Conservation (phyloP, 2,113 vertebrate genomes). For the Ciconia boyciana region DNA sequence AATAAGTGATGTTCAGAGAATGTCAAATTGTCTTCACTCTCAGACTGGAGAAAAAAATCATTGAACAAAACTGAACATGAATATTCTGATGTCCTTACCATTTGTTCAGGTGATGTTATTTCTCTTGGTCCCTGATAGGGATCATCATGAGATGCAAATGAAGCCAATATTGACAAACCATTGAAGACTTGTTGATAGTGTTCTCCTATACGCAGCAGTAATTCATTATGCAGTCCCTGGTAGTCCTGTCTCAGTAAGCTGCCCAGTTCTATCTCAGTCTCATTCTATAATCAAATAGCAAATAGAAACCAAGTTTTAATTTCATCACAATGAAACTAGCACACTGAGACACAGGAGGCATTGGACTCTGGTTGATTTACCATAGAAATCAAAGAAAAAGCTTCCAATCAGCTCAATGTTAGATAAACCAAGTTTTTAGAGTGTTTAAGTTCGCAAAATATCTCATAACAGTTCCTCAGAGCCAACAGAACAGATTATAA, state of each 20-base stretch:
- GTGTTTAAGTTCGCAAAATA: neutral
- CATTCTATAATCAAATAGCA: slow-evolving; percentile 76
- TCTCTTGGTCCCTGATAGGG: slow-evolving; percentile 89
- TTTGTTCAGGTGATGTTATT: slow-evolving; percentile 86
- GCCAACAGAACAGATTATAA: neutral
- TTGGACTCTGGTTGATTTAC: neutral
- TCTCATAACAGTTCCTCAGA: neutral
- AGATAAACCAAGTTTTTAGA: neutral
- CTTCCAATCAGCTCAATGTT: neutral
- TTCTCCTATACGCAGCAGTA: slow-evolving; percentile 91
- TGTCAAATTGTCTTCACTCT: neutral
- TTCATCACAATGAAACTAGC: neutral
- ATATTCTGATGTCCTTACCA: slow-evolving; percentile 74
- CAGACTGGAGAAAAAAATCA: neutral
- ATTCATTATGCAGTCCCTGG: slow-evolving; percentile 95
- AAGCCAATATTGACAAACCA: slow-evolving; percentile 93
- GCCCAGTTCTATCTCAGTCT: slow-evolving; percentile 95
- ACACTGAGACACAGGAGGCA: neutral
- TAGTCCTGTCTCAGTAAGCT: slow-evolving; percentile 95
- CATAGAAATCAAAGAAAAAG: neutral
- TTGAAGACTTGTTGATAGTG: slow-evolving; percentile 98
- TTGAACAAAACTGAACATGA: neutral
- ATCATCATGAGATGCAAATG: slow-evolving; percentile 92
- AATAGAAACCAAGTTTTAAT: neutral
- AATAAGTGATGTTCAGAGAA: neutral